Percentiles rank a stretch among this genome's conserved stretches.
These are phyloP conservation scores for Pomatorhinus ruficollis DNA, from an alignment of 2,113 vertebrate species.

Conservation along the genomic window DNA sequence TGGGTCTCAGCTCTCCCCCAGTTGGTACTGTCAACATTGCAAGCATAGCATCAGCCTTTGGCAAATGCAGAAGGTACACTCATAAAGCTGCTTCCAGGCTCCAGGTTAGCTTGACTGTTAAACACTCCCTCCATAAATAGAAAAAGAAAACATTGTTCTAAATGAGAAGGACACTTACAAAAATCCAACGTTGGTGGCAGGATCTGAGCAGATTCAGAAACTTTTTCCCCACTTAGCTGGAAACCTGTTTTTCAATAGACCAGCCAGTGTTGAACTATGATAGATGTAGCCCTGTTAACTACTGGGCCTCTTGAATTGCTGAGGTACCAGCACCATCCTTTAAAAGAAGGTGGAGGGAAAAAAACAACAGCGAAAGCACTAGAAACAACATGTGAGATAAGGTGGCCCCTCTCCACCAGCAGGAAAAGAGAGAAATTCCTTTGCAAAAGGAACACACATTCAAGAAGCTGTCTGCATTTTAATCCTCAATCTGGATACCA, in stretches of 20 bases:
- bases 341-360: background rate
- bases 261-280: background rate
- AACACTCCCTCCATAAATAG: fast-evolving
- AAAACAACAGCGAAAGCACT: background rate
- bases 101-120: background rate
- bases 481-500: background rate
- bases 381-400: background rate
- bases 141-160: background rate
- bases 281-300: background rate
- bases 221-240: background rate
- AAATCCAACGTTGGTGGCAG: background rate
- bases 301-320: background rate
- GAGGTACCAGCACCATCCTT: background rate
- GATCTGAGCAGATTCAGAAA: background rate
- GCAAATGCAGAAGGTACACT: background rate
- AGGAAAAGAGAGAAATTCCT: background rate
- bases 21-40: background rate
- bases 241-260: background rate
- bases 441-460: background rate
- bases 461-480: background rate
- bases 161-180: background rate
- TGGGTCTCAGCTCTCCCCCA: background rate
- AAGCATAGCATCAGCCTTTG: background rate
- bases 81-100: background rate
- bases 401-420: fast-evolving